phyloP scores from a whole-genome alignment of 2,113 vertebrate species.

The Balaenoptera acutorostrata region DNA sequence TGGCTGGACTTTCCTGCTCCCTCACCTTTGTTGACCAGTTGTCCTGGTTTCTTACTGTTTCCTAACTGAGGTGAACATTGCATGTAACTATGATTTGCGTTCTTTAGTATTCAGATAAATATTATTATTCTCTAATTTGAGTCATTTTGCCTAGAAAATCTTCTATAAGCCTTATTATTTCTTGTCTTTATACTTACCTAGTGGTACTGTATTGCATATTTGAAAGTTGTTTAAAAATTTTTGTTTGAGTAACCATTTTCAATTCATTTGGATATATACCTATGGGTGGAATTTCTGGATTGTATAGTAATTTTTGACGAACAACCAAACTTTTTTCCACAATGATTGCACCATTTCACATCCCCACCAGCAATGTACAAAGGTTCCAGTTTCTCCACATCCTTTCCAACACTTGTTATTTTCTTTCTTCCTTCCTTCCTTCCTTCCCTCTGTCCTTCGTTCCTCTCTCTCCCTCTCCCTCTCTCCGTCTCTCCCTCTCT shows the following conservation, averaged over 20 bases:
- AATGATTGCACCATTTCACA: neutral
- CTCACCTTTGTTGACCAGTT: neutral
- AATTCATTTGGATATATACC: neutral
- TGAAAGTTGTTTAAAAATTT: neutral
- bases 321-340: neutral
- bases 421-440: neutral
- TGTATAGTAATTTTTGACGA: neutral
- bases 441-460: too few relatives aligned
- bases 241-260: neutral
- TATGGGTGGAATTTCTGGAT: neutral
- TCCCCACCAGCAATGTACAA: neutral
- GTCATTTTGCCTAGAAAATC: neutral
- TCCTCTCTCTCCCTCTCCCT: too few relatives aligned
- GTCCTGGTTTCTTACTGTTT: neutral
- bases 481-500: too few relatives aligned
- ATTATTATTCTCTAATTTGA: neutral
- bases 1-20: too few relatives aligned
- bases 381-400: neutral
- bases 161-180: slow-evolving; percentile 10
- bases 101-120: neutral
- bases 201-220: too few relatives aligned
- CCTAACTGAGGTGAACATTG: neutral
- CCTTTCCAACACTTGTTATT: too few relatives aligned
- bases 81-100: neutral
- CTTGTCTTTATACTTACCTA: neutral